Percentiles rank a stretch among this genome's conserved stretches.
phyloP scores from a whole-genome alignment of 2,888 invertebrate genomes.

The Phyllotreta striolata region DNA sequence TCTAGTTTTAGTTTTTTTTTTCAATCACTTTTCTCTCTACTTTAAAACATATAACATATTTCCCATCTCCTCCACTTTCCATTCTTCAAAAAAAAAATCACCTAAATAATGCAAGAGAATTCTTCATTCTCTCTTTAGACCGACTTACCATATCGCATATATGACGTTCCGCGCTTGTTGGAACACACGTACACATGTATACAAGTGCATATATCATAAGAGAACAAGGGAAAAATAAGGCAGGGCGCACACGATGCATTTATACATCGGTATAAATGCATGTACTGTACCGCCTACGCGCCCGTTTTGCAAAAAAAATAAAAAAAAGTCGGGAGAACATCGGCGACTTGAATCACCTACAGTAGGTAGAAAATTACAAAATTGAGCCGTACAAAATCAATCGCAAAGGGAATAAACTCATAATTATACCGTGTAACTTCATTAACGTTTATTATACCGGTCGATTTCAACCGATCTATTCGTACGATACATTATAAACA shows the following conservation, averaged over 20 bases:
- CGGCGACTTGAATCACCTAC: no score
- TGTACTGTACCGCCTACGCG: conserved; percentile 53
- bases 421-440: no score
- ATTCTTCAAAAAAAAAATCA: conserved; percentile 31
- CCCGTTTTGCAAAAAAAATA: no score
- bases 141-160: conserved; percentile 44
- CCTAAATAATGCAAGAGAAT: conserved; percentile 40
- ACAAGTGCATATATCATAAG: conserved; percentile 47
- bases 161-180: conserved; percentile 44
- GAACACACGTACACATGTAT: conserved; percentile 48
- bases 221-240: conserved; percentile 42
- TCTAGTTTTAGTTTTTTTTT: no score
- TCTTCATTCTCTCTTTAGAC: conserved; percentile 29
- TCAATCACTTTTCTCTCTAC: no score
- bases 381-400: no score
- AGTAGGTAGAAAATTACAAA: no score
- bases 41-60: no score
- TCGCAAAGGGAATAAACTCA: no score
- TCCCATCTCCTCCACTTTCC: no score
- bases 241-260: conserved; percentile 43
- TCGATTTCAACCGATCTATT: conserved; percentile 28
- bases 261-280: conserved; percentile 35
- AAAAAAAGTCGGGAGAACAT: no score
- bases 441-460: conserved; percentile 28
- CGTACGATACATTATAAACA: conserved; percentile 13